Conservation (phyloP, 2,797 vertebrate genomes). For the Petrocephalus schoutedeni region DNA sequence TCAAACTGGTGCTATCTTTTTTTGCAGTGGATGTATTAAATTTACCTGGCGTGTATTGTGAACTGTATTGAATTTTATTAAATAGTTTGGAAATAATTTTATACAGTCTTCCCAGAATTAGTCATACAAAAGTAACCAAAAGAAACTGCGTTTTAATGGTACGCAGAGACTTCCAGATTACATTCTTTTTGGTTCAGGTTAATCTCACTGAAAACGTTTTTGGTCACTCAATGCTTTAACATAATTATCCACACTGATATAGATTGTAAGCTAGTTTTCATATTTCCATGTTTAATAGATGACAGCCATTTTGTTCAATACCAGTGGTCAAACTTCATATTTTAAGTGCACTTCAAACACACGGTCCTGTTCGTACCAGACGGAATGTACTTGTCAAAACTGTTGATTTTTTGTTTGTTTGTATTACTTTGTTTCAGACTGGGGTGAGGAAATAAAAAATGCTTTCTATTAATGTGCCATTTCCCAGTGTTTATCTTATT, state of each 20-base stretch:
- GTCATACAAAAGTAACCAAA: slow-evolving; percentile 34
- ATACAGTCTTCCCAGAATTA: slow-evolving; percentile 34
- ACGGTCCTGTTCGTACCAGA: slow-evolving; percentile 45
- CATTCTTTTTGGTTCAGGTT: slow-evolving; percentile 13
- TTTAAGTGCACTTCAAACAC: slow-evolving; percentile 50
- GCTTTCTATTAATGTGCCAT: slow-evolving; percentile 64
- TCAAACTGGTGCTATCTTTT: slow-evolving; percentile 79
- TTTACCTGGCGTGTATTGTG: slow-evolving; percentile 52
- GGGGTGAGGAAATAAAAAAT: slow-evolving; percentile 58
- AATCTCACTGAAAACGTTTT: not conserved
- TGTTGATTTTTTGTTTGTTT: slow-evolving; percentile 43
- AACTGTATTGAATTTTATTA: slow-evolving; percentile 44
- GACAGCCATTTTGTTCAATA: slow-evolving; percentile 38
- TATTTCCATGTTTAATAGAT: slow-evolving; percentile 41
- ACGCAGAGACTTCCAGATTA: slow-evolving; percentile 28
- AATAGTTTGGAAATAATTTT: slow-evolving; percentile 26
- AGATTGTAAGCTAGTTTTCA: slow-evolving; percentile 43
- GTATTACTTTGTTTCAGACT: slow-evolving; percentile 53
- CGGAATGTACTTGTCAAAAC: slow-evolving; percentile 57
- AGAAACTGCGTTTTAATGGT: slow-evolving; percentile 40
- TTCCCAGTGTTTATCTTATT: slow-evolving; percentile 28
- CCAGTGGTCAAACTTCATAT: slow-evolving; percentile 30
- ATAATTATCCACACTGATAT: slow-evolving; percentile 35
- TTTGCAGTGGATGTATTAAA: slow-evolving; percentile 56
- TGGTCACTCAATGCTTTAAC: slow-evolving; percentile 21